Evolutionary conservation across 2,888 invertebrate genomes (phyloP), one percentile per base, ranked within the genome.

Genomic region (Tenthredo notha): DNA sequence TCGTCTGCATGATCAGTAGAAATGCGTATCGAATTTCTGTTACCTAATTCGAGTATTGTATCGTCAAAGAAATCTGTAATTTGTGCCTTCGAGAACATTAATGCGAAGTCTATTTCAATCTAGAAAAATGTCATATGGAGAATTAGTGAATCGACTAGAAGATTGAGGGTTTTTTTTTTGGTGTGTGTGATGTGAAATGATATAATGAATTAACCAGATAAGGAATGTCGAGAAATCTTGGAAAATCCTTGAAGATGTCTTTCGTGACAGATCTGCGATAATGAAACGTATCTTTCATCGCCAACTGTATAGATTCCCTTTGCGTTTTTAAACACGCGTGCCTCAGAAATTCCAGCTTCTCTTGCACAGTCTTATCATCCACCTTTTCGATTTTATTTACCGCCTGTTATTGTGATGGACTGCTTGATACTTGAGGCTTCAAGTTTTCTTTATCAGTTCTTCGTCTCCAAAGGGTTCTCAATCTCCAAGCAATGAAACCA

Each of bases 31-130:
- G n/a, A 58, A 58, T 58, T n/a, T 58, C 2, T 67, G 9, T 25
- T 6, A 15, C 85, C 83, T 15, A 58, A 85, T 84, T 80, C 82
- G 4, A 85, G 84, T 47, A 86, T 86, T 25, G 54, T 84, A 9
- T 84, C 85, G 58, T 58, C 67, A 21, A 29, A 82, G 12, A 84
- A 70, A n/a, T 85, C 37, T 12, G 40, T 21, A 9, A 83, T 77
- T 29, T 18, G 25, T n/a, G 80, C 40, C 7, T 84, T 72, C 0
- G 86, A 85, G 78, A 54, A 84, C 82, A 85, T 82, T 12, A 86
- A 40, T 1, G 65, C 12, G 29, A 86, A 85, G 6, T 86, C 85
- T 2, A 70, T 1, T 40, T 70, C 65, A n/a, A 86, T 86, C 25
- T 54, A 15, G 18, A 50, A 78, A 84, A 78, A 43, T 43, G 43